Evolutionary conservation across 2,888 invertebrate genomes (phyloP).

Genomic region (Drosophila imparisetae): DNA sequence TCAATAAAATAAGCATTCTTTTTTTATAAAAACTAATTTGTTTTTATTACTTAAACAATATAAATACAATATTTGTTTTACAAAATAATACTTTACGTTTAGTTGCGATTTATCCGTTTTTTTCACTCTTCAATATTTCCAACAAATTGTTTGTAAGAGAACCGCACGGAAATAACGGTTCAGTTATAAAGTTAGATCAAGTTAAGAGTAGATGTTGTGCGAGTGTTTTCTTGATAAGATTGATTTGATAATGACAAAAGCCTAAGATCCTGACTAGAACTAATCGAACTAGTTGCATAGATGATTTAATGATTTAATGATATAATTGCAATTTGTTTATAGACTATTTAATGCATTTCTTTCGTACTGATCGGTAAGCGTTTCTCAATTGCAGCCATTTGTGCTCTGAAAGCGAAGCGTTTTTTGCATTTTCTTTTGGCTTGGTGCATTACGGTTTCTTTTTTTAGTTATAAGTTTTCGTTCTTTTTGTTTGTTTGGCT

Average conservation of each 20-base stretch:
- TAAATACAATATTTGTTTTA: slow-evolving; percentile 68
- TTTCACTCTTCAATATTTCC: slow-evolving; percentile 31
- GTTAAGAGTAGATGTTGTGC: slow-evolving; percentile 35
- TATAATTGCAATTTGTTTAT: slow-evolving; percentile 19
- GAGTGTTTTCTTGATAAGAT: slow-evolving; percentile 28
- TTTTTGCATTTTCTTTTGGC: slow-evolving; percentile 68
- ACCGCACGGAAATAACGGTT: slow-evolving; percentile 40
- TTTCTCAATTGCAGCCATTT: slow-evolving; percentile 63
- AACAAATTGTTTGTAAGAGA: slow-evolving; percentile 45
- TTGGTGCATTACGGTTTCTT: slow-evolving; percentile 48
- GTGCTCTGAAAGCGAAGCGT: slow-evolving; percentile 70
- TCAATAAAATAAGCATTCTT: not conserved
- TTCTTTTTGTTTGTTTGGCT: slow-evolving; percentile 44
- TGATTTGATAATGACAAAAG: slow-evolving; percentile 25
- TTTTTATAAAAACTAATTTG: slow-evolving; percentile 73
- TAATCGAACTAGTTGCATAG: slow-evolving; percentile 32
- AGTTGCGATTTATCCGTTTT: slow-evolving; percentile 13
- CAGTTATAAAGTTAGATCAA: slow-evolving; percentile 15
- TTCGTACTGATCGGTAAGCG: slow-evolving; percentile 76
- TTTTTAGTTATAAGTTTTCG: slow-evolving; percentile 4
- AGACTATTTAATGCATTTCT: slow-evolving; percentile 50
- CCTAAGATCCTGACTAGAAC: slow-evolving; percentile 46
- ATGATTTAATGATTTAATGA: slow-evolving; percentile 29
- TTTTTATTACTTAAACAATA: slow-evolving; percentile 67
- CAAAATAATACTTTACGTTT: slow-evolving; percentile 73